phyloP scores from a whole-genome alignment of 2,113 vertebrate species.

The Gadus macrocephalus region DNA sequence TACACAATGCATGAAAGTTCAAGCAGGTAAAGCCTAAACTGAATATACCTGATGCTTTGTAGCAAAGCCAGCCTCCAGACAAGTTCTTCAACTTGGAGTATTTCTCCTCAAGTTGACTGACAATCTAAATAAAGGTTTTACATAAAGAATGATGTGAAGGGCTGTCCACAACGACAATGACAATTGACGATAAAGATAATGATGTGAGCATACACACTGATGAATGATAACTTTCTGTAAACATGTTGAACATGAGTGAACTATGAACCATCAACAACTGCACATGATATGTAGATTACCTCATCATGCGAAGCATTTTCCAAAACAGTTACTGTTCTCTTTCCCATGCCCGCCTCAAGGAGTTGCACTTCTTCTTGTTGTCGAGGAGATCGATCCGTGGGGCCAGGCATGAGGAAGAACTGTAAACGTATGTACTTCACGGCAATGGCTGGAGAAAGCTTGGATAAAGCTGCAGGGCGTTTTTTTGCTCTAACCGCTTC shows the following conservation, averaged over 20 bases:
- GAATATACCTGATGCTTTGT: too few species aligned
- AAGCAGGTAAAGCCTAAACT: background rate
- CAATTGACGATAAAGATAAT: background rate
- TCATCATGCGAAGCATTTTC: background rate
- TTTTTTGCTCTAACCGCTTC: background rate
- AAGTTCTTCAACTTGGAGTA: slow-evolving; percentile 10
- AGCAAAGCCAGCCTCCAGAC: slow-evolving; percentile 9
- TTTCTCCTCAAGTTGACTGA: slow-evolving; percentile 12
- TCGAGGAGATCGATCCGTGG: background rate
- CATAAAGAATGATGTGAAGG: slow-evolving; percentile 3
- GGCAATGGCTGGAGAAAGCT: background rate
- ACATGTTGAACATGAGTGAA: background rate
- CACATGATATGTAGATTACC: background rate
- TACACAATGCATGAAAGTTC: slow-evolving; percentile 1
- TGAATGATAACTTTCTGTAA: background rate
- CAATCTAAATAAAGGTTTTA: slow-evolving; percentile 13
- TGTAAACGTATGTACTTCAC: background rate
- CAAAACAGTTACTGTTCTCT: background rate
- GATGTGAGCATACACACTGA: background rate
- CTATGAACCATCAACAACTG: background rate
- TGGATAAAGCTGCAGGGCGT: background rate
- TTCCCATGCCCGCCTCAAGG: background rate
- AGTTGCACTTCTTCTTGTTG: background rate
- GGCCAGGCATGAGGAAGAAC: background rate
- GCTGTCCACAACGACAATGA: background rate